A percentile compares a stretch with the other conserved stretches of the same genome.
These are phyloP conservation scores for Microcebus griseorufus DNA, from an alignment of 2,113 vertebrate genomes.

Conservation along the genomic window DNA sequence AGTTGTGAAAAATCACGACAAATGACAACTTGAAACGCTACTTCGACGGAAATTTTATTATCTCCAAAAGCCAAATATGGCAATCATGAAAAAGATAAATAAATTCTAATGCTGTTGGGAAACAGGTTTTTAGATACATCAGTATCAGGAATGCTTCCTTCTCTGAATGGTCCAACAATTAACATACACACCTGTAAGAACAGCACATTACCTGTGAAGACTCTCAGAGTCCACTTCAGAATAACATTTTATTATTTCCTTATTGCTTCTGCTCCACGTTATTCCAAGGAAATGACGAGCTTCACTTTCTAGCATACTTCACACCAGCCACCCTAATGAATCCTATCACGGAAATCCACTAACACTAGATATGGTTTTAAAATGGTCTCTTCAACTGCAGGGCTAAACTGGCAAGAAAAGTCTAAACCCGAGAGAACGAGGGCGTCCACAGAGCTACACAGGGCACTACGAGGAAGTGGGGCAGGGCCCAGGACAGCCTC, in stretches of 20 bases:
- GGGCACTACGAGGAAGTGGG: rapidly evolving
- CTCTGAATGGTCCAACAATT: too few species aligned
- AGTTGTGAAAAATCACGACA: not conserved
- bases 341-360: not conserved
- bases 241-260: not conserved
- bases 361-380: not conserved
- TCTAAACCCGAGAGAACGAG: not conserved
- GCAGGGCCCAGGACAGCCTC: rapidly evolving
- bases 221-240: not conserved
- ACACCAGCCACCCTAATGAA: not conserved
- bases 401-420: not conserved
- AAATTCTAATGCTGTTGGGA: not conserved
- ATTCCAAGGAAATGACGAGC: not conserved
- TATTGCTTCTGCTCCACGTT: not conserved
- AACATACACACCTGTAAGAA: not conserved
- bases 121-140: too few species aligned
- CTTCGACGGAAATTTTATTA: not conserved
- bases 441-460: not conserved
- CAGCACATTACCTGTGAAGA: not conserved
- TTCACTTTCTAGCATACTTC: not conserved
- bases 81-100: not conserved
- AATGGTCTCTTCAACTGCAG: not conserved
- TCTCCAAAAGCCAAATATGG: not conserved
- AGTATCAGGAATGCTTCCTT: not conserved
- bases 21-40: not conserved